phyloP scores from a whole-genome alignment of 2,113 vertebrate species.

The Prionailurus bengalensis region DNA sequence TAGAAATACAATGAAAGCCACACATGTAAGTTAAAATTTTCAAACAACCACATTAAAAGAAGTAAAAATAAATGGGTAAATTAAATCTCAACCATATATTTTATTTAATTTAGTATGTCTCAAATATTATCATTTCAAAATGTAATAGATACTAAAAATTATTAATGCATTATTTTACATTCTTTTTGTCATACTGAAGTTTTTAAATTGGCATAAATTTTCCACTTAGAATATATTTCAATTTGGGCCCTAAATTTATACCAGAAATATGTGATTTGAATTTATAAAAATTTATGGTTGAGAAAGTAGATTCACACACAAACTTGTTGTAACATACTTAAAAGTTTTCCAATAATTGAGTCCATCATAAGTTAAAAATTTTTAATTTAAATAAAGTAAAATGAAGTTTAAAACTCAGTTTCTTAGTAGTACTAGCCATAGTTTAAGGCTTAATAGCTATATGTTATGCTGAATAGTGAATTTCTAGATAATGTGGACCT shows the following conservation, averaged over 20 bases:
- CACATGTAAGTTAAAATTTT: background rate
- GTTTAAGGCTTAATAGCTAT: background rate
- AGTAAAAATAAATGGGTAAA: background rate
- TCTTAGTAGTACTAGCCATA: background rate
- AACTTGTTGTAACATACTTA: background rate
- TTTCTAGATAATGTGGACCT: background rate
- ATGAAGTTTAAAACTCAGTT: background rate
- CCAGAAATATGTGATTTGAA: background rate
- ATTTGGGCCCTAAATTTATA: background rate
- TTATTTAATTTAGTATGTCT: slow-evolving; percentile 13
- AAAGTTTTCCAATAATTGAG: background rate
- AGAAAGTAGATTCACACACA: background rate
- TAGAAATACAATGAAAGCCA: background rate
- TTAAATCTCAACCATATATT: background rate
- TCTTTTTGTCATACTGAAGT: slow-evolving; percentile 1
- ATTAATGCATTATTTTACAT: background rate
- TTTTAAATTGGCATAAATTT: slow-evolving; percentile 22
- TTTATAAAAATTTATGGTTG: background rate
- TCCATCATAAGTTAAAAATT: background rate
- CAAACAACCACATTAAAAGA: background rate
- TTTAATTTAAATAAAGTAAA: slow-evolving; percentile 36
- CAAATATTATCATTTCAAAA: slow-evolving; percentile 47
- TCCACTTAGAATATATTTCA: background rate
- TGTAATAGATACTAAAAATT: background rate
- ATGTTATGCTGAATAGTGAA: background rate